Evolutionary conservation across 2,888 invertebrate genomes (phyloP).

Genomic region (Eumerus sabulonum): DNA sequence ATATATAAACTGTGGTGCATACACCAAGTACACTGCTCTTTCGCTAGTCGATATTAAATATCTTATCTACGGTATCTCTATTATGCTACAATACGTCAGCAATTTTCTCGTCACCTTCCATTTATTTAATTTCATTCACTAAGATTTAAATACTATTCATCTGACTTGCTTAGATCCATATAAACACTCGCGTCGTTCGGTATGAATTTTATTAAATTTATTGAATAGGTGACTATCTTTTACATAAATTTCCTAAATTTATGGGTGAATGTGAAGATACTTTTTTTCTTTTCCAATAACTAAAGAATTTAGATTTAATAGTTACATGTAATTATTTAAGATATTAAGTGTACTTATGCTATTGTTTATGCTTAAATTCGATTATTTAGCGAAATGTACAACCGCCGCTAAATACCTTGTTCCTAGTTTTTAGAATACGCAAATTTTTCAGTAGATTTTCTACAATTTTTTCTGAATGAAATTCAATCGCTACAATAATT

Average conservation of each 20-base stretch:
- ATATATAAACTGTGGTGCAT: slow-evolving; percentile 26
- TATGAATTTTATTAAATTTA: slow-evolving; percentile 28
- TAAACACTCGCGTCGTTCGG: slow-evolving; percentile 13
- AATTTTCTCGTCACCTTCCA: slow-evolving; percentile 28
- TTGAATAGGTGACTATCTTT: too few species aligned
- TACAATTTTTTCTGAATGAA: slow-evolving; percentile 22
- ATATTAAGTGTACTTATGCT: too few species aligned
- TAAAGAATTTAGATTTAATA: slow-evolving; percentile 30
- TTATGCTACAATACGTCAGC: slow-evolving; percentile 36
- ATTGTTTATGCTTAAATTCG: slow-evolving; percentile 55
- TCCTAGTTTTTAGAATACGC: slow-evolving; percentile 61
- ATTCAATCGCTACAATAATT: background rate
- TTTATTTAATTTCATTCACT: slow-evolving; percentile 22
- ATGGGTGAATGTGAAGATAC: slow-evolving; percentile 1
- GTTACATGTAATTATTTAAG: too few species aligned
- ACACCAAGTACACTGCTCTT: slow-evolving; percentile 22
- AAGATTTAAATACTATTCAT: slow-evolving; percentile 14
- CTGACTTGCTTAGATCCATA: background rate
- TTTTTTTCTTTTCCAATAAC: too few species aligned
- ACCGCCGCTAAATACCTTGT: slow-evolving; percentile 59
- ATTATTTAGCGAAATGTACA: slow-evolving; percentile 66
- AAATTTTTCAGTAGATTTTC: slow-evolving; percentile 58
- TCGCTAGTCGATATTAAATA: slow-evolving; percentile 61
- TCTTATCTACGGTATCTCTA: slow-evolving; percentile 24
- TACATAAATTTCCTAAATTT: background rate